Conservation (phyloP, 2,888 invertebrate genomes). For the Timema cristinae region DNA sequence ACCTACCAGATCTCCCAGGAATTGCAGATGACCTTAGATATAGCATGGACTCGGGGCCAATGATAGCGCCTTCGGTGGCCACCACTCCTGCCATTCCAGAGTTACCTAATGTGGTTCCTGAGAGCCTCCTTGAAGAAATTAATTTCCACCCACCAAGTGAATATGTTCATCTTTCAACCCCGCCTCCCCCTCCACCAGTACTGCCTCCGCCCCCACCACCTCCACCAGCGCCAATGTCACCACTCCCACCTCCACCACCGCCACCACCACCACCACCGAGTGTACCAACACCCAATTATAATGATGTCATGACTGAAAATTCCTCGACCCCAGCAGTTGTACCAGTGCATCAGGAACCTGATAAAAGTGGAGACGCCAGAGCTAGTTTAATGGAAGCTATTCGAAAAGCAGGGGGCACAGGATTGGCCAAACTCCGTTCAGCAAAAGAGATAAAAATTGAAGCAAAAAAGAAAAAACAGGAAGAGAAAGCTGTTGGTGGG, state of each 20-base stretch:
- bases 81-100: constrained; percentile 43
- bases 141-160: constrained; percentile 28
- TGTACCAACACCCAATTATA: no score
- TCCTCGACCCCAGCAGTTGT: not conserved
- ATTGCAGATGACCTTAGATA: constrained; percentile 82
- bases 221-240: constrained; percentile 32
- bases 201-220: constrained; percentile 40
- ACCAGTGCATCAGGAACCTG: not conserved
- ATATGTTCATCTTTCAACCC: constrained; percentile 24
- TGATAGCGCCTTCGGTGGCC: constrained; percentile 80
- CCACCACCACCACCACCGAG: constrained; percentile 42
- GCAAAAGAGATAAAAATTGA: constrained; percentile 52
- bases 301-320: no score
- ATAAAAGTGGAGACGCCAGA: constrained; percentile 50
- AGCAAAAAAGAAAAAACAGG: constrained; percentile 48
- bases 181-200: constrained; percentile 39
- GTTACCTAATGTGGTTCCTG: constrained; percentile 39
- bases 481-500: constrained; percentile 50
- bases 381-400: constrained; percentile 88
- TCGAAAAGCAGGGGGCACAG: constrained; percentile 78
- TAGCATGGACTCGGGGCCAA: constrained; percentile 61
- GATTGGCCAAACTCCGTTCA: constrained; percentile 65
- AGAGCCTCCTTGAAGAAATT: constrained; percentile 36
- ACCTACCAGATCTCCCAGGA: constrained; percentile 78
- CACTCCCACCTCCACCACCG: constrained; percentile 45